Evolutionary conservation across 2,888 invertebrate genomes (phyloP), one percentile per base, ranked within the genome.

Genomic region (Troides helena): DNA sequence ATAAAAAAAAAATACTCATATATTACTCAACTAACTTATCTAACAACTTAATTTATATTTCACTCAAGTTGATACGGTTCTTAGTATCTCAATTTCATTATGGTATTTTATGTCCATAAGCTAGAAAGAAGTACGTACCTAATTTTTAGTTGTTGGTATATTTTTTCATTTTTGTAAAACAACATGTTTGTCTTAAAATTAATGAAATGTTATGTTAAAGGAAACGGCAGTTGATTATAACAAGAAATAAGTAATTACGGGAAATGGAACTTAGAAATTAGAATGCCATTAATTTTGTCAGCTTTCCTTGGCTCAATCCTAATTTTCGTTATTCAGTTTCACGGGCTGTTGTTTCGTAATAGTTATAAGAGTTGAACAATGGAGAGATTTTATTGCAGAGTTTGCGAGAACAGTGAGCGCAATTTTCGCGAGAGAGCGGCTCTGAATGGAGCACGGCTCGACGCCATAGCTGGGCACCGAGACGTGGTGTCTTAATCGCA

Each of bases 401-500:
- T 86, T 85, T 83, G 83, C 60, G 66, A 85, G 84, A 87, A 89
- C 89, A 88, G 84, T 88, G 86, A 84, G 81, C 81, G 78, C 89
- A 92, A 91, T 92, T 91, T 92, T 88, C 90, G 90, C 92, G 85
- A 82, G 77, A 88, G 87, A 88, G 85, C 80, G 88, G 77, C 72
- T 84, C 79, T 81, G 85, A 92, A 92, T 91, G 80, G 86, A 76
- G 79, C 78, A 75, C 81, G 77, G 80, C 80, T 81, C 83, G 85
- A 76, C 79, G 82, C 85, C 86, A 95, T 95, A 94, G 93, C 89
- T 88, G 89, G 78, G 92, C 94, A 93, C 85, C 93, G 94, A 94
- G 93, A 93, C 95, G 95, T 93, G 92, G 90, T 81, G 92, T 85
- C 81, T 92, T 95, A 95, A 95, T 95, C 95, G 93, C 94, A 95